Evolutionary conservation across 2,113 vertebrate genomes (phyloP).

Genomic region (Camelus dromedarius): DNA sequence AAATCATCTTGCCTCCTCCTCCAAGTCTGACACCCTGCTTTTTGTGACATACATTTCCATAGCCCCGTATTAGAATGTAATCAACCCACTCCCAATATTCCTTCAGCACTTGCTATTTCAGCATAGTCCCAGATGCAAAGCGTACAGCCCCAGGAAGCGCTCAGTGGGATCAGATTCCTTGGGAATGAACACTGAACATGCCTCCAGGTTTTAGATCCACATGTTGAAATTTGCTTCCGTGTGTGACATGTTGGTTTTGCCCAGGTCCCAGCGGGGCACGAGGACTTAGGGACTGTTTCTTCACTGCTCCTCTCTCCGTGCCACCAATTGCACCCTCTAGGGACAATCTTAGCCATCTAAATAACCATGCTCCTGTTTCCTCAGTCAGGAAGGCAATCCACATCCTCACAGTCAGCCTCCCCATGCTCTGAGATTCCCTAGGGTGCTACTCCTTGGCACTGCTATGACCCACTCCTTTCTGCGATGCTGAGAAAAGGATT

Average conservation of each 20-base stretch:
- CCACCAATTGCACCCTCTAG: background rate
- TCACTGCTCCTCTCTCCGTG: background rate
- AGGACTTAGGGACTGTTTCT: background rate
- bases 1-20: slow-evolving; percentile 36
- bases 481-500: background rate
- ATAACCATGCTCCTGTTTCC: background rate
- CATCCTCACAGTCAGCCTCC: background rate
- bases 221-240: background rate
- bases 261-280: background rate
- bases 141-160: background rate
- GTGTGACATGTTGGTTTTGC: background rate
- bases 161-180: background rate
- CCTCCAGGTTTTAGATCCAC: background rate
- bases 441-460: background rate
- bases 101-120: slow-evolving; percentile 22
- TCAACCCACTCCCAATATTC: background rate
- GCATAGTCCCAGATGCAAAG: background rate
- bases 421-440: background rate
- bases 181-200: background rate
- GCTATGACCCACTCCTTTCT: background rate
- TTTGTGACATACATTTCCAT: background rate
- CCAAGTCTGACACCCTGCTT: slow-evolving; percentile 7
- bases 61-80: background rate
- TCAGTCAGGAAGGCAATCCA: background rate
- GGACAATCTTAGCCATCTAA: background rate